phyloP scores from a whole-genome alignment of 2,113 vertebrate species.

The Parus major region DNA sequence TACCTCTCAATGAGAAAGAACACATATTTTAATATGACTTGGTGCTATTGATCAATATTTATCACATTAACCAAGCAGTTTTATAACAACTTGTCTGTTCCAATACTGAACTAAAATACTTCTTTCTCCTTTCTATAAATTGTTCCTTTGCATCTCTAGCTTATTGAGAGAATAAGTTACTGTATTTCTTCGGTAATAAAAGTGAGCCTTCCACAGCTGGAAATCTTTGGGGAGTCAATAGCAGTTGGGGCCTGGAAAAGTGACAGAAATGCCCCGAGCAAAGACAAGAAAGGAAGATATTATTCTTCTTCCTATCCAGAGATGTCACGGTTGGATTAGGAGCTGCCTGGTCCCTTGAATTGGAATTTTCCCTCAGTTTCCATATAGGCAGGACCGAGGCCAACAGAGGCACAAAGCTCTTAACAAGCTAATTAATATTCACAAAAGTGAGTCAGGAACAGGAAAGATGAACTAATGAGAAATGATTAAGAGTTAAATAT shows the following conservation, averaged over 20 bases:
- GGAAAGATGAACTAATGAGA: slow-evolving; percentile 58
- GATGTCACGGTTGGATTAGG: background rate
- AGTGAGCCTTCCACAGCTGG: background rate
- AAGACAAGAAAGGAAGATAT: background rate
- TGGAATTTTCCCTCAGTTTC: background rate
- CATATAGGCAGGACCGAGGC: background rate
- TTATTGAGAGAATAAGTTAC: background rate
- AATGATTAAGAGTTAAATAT: slow-evolving; percentile 66
- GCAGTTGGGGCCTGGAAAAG: background rate
- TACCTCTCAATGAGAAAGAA: background rate
- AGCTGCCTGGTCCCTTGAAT: background rate
- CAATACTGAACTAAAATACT: background rate
- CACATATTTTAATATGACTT: background rate
- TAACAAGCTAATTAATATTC: slow-evolving; percentile 55
- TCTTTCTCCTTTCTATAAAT: background rate
- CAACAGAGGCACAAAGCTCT: background rate
- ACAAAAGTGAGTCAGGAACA: slow-evolving; percentile 30
- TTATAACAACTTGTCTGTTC: background rate
- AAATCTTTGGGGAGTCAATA: background rate
- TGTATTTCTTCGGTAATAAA: background rate
- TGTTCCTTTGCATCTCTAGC: background rate
- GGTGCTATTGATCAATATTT: slow-evolving; percentile 1
- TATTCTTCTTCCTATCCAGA: background rate
- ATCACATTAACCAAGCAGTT: background rate
- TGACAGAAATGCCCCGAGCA: background rate